A percentile compares a stretch with the other conserved stretches of the same genome.
phyloP scores from a whole-genome alignment of 2,113 vertebrate species.

The Onychorhynchus coronatus region DNA sequence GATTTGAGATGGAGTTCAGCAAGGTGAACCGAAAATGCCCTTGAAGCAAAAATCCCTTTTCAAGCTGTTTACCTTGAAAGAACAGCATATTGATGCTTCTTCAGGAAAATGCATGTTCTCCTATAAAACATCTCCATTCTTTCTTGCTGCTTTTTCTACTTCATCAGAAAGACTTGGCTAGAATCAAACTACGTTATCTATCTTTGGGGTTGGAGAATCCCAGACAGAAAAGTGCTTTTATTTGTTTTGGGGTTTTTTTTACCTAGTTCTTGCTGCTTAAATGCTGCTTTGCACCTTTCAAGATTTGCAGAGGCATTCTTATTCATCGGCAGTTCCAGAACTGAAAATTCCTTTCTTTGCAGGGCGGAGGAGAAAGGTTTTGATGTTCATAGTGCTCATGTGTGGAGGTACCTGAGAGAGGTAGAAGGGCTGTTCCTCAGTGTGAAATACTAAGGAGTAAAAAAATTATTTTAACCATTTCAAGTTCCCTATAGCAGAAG shows the following conservation, averaged over 20 bases:
- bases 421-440: background rate
- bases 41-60: background rate
- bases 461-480: background rate
- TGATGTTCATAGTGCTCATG: background rate
- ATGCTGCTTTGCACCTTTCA: background rate
- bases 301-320: background rate
- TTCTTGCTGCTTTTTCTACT: background rate
- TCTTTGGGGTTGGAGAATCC: background rate
- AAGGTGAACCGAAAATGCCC: background rate
- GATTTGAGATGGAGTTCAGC: background rate
- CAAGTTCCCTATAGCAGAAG: background rate
- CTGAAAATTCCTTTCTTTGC: background rate
- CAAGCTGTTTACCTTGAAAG: background rate
- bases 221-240: background rate
- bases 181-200: background rate
- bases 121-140: background rate
- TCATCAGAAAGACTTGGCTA: background rate
- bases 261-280: background rate
- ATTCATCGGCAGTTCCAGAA: background rate
- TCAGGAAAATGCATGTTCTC: background rate
- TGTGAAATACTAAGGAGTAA: background rate
- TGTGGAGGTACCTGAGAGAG: background rate
- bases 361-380: background rate
- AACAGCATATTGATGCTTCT: background rate
- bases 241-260: background rate